phyloP scores from a whole-genome alignment of 2,888 invertebrate genomes.

The Blomia tropicalis region DNA sequence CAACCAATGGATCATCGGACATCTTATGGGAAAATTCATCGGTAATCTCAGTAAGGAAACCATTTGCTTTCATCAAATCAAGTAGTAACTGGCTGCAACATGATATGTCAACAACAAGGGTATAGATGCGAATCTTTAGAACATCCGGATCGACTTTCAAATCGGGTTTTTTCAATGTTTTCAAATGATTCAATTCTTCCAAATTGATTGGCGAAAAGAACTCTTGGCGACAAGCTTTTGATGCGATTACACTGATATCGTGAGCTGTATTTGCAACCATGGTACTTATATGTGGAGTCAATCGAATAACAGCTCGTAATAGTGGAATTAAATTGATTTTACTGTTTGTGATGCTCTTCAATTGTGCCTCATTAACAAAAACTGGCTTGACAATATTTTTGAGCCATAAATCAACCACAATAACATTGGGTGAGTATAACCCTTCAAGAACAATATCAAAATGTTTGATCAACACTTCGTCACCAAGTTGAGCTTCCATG shows the following conservation, averaged over 20 bases:
- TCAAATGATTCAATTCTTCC: neutral
- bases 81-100: conserved; percentile 10
- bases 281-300: conserved; percentile 5
- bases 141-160: neutral
- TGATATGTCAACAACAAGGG: conserved; percentile 17
- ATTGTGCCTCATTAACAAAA: conserved; percentile 6
- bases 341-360: conserved; percentile 11
- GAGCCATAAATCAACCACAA: conserved; percentile 21
- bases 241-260: conserved; percentile 14
- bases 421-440: neutral
- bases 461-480: conserved; percentile 7
- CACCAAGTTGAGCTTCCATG: neutral
- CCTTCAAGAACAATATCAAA: neutral
- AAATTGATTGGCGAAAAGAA: conserved; percentile 15
- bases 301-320: neutral
- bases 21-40: conserved; percentile 6
- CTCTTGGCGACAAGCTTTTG: conserved; percentile 10
- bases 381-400: conserved; percentile 15
- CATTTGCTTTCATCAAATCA: conserved; percentile 13
- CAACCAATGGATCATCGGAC: conserved; percentile 54
- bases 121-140: conserved; percentile 19
- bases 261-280: conserved; percentile 8
- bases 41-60: conserved; percentile 12
- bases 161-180: neutral
- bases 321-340: conserved; percentile 8